phyloP scores from a whole-genome alignment of 2,888 invertebrate species.

The Vannuccia rotundouncinata region DNA sequence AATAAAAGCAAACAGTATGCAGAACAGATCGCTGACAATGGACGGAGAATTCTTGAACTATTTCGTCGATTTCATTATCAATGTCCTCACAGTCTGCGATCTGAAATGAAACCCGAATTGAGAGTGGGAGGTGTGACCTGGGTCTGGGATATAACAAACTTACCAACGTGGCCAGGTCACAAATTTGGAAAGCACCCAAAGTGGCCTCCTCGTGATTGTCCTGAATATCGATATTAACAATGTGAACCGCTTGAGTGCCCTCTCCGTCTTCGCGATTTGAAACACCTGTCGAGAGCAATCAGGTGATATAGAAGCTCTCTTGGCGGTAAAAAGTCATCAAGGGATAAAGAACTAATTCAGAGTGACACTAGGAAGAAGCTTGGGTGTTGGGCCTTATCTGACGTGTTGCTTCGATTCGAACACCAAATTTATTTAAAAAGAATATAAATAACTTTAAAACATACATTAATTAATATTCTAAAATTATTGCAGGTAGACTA shows the following conservation, averaged over 20 bases:
- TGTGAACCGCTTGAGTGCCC: slow-evolving; percentile 77
- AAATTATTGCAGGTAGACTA: too few relatives aligned
- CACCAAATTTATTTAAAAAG: too few relatives aligned
- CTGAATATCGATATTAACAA: slow-evolving; percentile 95
- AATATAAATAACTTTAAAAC: too few relatives aligned
- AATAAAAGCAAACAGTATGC: slow-evolving; percentile 90
- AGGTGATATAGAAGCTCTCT: too few relatives aligned
- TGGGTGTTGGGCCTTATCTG: too few relatives aligned
- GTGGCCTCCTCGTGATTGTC: slow-evolving; percentile 99
- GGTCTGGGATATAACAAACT: slow-evolving; percentile 44
- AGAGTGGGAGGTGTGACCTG: background rate
- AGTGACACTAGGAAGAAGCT: too few relatives aligned
- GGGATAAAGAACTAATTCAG: too few relatives aligned
- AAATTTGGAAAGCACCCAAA: slow-evolving; percentile 92
- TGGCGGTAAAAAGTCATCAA: too few relatives aligned
- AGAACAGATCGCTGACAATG: slow-evolving; percentile 72
- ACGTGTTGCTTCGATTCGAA: too few relatives aligned
- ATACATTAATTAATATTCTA: too few relatives aligned
- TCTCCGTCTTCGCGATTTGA: slow-evolving; percentile 71
- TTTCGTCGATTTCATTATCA: slow-evolving; percentile 93
- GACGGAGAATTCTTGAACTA: slow-evolving; percentile 84
- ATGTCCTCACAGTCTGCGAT: slow-evolving; percentile 81
- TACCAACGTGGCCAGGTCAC: slow-evolving; percentile 85
- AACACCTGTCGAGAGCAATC: too few relatives aligned
- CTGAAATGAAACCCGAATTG: slow-evolving; percentile 58